phyloP scores from a whole-genome alignment of 2,888 invertebrate genomes.

The Microctonus aethiopoides region DNA sequence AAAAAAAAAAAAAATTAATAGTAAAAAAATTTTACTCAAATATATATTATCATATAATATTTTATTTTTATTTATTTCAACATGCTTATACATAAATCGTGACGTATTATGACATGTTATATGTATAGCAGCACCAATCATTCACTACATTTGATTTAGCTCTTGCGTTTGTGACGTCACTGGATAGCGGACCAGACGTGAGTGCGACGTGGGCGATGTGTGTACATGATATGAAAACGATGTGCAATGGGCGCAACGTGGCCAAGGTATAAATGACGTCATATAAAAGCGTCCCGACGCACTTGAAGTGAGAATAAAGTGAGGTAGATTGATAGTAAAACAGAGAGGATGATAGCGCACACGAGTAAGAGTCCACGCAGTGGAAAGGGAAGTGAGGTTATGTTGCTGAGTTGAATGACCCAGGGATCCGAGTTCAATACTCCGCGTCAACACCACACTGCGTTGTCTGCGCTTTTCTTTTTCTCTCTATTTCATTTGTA shows the following conservation, averaged over 20 bases:
- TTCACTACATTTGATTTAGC: slow-evolving; percentile 3
- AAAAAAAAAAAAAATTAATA: not conserved
- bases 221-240: slow-evolving; percentile 37
- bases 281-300: slow-evolving; percentile 7
- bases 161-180: slow-evolving; percentile 50
- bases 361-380: not conserved
- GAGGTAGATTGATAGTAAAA: slow-evolving; percentile 30
- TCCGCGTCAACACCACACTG: slow-evolving; percentile 45
- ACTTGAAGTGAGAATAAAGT: slow-evolving; percentile 42
- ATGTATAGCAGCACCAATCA: not conserved
- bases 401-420: slow-evolving; percentile 61
- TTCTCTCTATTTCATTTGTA: not conserved
- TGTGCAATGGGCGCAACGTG: slow-evolving; percentile 35
- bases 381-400: slow-evolving; percentile 10
- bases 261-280: slow-evolving; percentile 39
- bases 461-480: slow-evolving; percentile 28
- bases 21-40: not conserved
- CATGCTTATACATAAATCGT: not conserved
- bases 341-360: not conserved
- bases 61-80: not conserved
- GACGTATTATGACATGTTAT: too few species aligned
- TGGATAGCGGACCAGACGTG: slow-evolving; percentile 43
- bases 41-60: not conserved
- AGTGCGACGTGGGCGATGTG: slow-evolving; percentile 46
- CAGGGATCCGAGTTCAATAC: slow-evolving; percentile 63